phyloP scores from a whole-genome alignment of 2,888 invertebrate species.

The Omphaloscelis lunosa region DNA sequence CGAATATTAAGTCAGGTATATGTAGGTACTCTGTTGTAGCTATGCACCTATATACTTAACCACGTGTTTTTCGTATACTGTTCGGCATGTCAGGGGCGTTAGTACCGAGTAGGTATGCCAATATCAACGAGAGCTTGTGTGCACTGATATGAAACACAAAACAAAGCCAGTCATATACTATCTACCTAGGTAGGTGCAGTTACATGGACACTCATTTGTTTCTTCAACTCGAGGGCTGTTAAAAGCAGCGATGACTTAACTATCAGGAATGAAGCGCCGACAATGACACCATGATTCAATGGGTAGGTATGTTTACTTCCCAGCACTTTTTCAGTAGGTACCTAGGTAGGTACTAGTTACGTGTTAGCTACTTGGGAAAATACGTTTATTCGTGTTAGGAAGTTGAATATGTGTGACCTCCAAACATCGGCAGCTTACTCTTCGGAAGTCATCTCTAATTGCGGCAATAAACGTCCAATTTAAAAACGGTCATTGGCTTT shows the following conservation, averaged over 20 bases:
- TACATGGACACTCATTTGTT: conserved; percentile 69
- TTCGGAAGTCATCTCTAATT: conserved; percentile 32
- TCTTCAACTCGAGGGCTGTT: conserved; percentile 62
- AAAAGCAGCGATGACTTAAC: conserved; percentile 40
- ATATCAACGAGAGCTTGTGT: conserved; percentile 64
- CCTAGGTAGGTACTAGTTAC: not conserved
- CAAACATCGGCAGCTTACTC: conserved; percentile 1
- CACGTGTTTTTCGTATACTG: conserved; percentile 46
- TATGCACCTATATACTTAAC: conserved; percentile 45
- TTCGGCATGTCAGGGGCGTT: conserved; percentile 47
- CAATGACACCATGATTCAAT: conserved; percentile 38
- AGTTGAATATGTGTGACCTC: not conserved
- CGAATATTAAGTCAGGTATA: conserved; percentile 7
- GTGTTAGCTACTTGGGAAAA: not conserved
- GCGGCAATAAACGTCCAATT: conserved; percentile 40
- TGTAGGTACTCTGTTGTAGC: not conserved
- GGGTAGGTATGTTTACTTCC: conserved; percentile 16
- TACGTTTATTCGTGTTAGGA: conserved; percentile 5
- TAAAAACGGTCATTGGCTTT: conserved; percentile 71
- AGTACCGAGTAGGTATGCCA: conserved; percentile 48
- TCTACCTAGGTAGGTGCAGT: conserved; percentile 1
- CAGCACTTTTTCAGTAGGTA: conserved; percentile 10
- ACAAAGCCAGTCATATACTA: conserved; percentile 13
- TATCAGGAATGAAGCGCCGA: conserved; percentile 20
- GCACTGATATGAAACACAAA: conserved; percentile 23